phyloP scores from a whole-genome alignment of 1,140 invertebrate species.

The Anastatus disparis region DNA sequence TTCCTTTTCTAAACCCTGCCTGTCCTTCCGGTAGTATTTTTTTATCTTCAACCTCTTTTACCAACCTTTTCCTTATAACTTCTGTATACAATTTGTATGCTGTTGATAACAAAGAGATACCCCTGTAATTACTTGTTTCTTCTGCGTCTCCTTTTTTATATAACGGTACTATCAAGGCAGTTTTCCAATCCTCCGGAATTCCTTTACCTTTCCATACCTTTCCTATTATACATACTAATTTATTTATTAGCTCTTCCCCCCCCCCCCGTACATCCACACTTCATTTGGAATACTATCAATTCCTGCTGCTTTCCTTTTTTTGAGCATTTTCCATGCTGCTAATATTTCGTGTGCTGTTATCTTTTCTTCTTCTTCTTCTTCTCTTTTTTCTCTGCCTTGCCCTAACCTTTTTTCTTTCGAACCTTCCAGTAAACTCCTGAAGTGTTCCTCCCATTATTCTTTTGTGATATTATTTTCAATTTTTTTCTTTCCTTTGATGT shows the following conservation, averaged over 20 bases:
- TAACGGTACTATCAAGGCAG: neutral
- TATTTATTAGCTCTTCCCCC: too few relatives aligned
- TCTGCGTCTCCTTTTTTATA: too few relatives aligned
- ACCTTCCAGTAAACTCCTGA: neutral
- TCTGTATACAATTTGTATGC: slow-evolving; percentile 23
- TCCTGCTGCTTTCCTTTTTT: neutral
- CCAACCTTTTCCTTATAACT: slow-evolving; percentile 23
- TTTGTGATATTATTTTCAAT: too few relatives aligned
- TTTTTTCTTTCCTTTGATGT: neutral
- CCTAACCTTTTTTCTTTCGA: too few relatives aligned
- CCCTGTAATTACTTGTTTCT: slow-evolving; percentile 27
- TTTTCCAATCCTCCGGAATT: neutral
- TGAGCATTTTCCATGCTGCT: neutral
- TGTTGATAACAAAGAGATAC: slow-evolving; percentile 4
- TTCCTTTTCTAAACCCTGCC: slow-evolving; percentile 29
- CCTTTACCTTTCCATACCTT: neutral
- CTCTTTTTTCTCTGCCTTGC: too few relatives aligned
- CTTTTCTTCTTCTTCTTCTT: neutral
- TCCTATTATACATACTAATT: too few relatives aligned
- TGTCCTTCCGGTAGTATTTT: slow-evolving; percentile 1
- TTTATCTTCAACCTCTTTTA: slow-evolving; percentile 1
- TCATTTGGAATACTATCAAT: neutral
- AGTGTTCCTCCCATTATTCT: neutral
- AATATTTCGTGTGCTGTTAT: neutral
- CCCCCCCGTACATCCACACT: too few relatives aligned